Base-by-base conservation (phyloP, 2,113 vertebrate genomes). In the Microcebus ravelobensis region DNA sequence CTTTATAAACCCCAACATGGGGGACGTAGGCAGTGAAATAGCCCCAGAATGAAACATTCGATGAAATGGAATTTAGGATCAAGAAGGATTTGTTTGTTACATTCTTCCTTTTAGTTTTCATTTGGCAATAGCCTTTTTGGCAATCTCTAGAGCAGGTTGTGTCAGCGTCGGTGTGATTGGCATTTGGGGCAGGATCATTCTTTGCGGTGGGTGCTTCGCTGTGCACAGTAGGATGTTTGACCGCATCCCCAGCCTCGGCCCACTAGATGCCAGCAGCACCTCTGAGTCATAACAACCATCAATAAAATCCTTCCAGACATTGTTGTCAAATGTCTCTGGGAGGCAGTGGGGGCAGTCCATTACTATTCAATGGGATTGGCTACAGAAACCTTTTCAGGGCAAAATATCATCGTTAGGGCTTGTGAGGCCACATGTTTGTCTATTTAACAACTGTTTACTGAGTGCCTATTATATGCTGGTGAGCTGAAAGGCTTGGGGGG, bases 11-110 rank as follows among this genome's bases (percentile, higher is more conserved):
- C 25, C 31, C 42, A 21, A 4, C 0, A 11, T 0, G 2, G 61
- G 76, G 23, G 34, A 36, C 4, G 34, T 10, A 18, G 0, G 0
- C 13, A 14, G n/a, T 2, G 5, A 65, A 34, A 50, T 5, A 13
- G 27, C 7, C 36, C 42, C 48, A 21, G 42, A 76, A 68, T 20
- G 45, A 67, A 84, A 48, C 29, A 18, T 34, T 29, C 27, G 50
- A 5, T 15, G 39, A 68, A 57, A 50, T 8, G 29, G 48, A 61
- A 50, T 73, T 96, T 87, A 11, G 80, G 31, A 21, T 55, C 17
- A 10, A 90, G 55, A 73, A 21, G 10, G 5, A 63, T 27, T 18
- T 36, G 91, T 15, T 31, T 36, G 91, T 15, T 31, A 52, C 13
- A 18, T 20, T 48, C 52, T 48, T 91, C 8, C 21, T 45, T 36